Conservation (phyloP, 2,797 vertebrate genomes). For the Sarcophilus harrisii region DNA sequence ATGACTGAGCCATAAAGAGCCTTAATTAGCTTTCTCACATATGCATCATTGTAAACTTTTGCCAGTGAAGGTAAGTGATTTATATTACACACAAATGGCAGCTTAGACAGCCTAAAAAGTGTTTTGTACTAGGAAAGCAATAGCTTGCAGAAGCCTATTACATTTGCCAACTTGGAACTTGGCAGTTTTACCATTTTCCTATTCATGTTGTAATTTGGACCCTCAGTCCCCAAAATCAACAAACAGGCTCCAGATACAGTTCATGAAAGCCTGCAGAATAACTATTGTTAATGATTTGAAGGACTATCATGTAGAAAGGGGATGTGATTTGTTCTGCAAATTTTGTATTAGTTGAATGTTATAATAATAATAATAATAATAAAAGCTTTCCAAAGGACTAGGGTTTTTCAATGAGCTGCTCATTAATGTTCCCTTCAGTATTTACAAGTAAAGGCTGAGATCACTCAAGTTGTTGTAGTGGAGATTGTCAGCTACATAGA, state of each 20-base stretch:
- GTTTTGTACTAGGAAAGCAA: background rate
- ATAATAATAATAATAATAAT: background rate
- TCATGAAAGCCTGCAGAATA: background rate
- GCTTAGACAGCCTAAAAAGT: background rate
- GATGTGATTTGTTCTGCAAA: background rate
- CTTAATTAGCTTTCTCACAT: background rate
- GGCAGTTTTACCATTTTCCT: background rate
- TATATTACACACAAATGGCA: background rate
- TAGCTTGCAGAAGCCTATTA: background rate
- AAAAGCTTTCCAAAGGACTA: background rate
- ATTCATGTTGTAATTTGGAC: background rate
- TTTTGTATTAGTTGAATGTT: background rate
- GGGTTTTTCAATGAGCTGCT: background rate
- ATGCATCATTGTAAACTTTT: background rate
- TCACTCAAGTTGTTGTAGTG: background rate
- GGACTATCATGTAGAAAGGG: background rate
- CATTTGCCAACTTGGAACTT: background rate
- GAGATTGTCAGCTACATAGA: background rate
- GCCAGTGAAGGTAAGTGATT: background rate
- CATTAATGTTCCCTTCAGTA: background rate
- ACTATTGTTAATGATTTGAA: background rate
- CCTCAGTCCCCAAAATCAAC: background rate
- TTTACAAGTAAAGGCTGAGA: background rate
- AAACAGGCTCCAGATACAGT: background rate
- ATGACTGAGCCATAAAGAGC: background rate